A percentile compares a stretch with the other conserved stretches of the same genome.
phyloP scores from a whole-genome alignment of 2,888 invertebrate species.

The Noctua janthe region DNA sequence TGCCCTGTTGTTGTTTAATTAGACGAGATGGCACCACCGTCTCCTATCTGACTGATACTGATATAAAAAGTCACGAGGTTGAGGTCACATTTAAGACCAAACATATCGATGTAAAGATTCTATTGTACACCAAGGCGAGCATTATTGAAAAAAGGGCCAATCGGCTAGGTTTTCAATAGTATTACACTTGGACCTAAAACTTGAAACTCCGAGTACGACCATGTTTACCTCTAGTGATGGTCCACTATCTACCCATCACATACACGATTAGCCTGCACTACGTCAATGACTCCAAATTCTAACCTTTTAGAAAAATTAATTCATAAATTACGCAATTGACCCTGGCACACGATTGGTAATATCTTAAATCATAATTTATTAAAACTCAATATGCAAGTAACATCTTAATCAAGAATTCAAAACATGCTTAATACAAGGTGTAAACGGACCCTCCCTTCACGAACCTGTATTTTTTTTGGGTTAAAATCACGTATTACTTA shows the following conservation, averaged over 20 bases:
- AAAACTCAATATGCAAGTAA: conserved; percentile 9
- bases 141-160: not conserved
- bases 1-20: conserved; percentile 2
- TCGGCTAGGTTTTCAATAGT: not conserved
- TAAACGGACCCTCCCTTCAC: not conserved
- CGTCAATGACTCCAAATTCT: not conserved
- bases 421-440: not conserved
- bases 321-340: conserved; percentile 31
- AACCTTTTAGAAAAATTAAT: not conserved
- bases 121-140: not conserved
- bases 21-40: conserved; percentile 39
- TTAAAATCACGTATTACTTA: not conserved
- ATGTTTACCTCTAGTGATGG: not conserved
- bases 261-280: not conserved
- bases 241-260: not conserved
- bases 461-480: no score
- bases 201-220: not conserved
- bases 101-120: not conserved
- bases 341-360: conserved; percentile 11
- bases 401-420: not conserved
- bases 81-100: not conserved
- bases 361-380: conserved; percentile 13
- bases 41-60: not conserved
- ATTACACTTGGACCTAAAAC: not conserved
- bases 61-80: conserved; percentile 12